Evolutionary conservation across 2,888 invertebrate genomes (phyloP).

Genomic region (Ischnura elegans): DNA sequence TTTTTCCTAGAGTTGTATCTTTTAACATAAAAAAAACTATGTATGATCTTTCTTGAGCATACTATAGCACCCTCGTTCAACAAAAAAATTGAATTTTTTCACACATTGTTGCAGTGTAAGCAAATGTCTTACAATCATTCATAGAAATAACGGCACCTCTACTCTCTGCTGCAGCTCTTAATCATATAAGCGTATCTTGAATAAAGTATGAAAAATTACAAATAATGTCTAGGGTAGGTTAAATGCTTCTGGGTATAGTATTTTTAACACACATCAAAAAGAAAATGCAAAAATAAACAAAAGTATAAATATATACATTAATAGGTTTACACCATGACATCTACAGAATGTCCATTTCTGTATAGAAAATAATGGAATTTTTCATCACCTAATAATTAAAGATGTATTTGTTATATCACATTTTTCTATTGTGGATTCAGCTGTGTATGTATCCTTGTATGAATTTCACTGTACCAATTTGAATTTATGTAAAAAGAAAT

Average conservation of each 20-base stretch:
- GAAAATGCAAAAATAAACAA: constrained; percentile 67
- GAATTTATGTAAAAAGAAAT: constrained; percentile 51
- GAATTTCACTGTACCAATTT: constrained; percentile 52
- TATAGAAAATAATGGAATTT: constrained; percentile 67
- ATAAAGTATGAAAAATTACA: constrained; percentile 67
- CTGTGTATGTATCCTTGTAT: constrained; percentile 47
- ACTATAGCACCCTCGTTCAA: constrained; percentile 67
- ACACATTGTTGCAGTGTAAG: constrained; percentile 62
- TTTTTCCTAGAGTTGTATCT: constrained; percentile 57
- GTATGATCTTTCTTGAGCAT: constrained; percentile 65
- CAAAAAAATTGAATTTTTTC: constrained; percentile 50
- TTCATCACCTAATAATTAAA: constrained; percentile 65
- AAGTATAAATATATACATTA: constrained; percentile 65
- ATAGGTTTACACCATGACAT: constrained; percentile 60
- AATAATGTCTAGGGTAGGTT: constrained; percentile 64
- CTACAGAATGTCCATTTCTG: constrained; percentile 63
- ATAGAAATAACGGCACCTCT: constrained; percentile 67
- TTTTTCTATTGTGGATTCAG: constrained; percentile 66
- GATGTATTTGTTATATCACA: constrained; percentile 63
- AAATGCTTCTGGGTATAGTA: constrained; percentile 63
- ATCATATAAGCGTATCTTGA: constrained; percentile 66
- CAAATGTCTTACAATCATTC: constrained; percentile 63
- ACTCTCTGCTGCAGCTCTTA: constrained; percentile 66
- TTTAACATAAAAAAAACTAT: constrained; percentile 63
- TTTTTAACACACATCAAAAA: constrained; percentile 62